Evolutionary conservation across 2,113 vertebrate species (phyloP), one percentile per base, ranked within the genome.

Genomic region (Amblyopsis rosae): DNA sequence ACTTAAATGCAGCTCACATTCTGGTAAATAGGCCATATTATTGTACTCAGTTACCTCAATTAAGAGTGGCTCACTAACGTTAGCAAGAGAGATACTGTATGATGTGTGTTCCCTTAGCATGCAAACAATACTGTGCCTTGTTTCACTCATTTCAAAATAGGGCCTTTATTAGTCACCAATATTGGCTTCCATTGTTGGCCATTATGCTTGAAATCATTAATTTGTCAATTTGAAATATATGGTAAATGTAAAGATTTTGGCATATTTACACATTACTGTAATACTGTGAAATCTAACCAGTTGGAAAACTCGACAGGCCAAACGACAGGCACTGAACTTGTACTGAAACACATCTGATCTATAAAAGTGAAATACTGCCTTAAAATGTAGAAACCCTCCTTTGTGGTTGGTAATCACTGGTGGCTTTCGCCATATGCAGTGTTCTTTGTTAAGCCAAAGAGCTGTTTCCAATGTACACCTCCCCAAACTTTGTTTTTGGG

Each of bases 381-480:
- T 67, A 81, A 80, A 85, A 62, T 62, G 48, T 59, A 72, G 69
- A 76, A 80, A 62, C 70, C 64, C 55, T 84, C 77, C 82, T 79
- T 69, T 70, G 83, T 82, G 85, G 80, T 51, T 56, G 65, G 59
- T 77, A 77, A 76, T 81, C 72, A 67, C 75, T 74, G 58, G 75
- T 83, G 79, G 74, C 80, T 81, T 69, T 8, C 16, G 12, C 19
- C 16, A 13, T 53, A 77, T 66, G 80, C 75, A 62, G 66, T 45
- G 33, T 45, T 76, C 77, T 79, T 80, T 83, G 71, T 81, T 60
- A 70, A 69, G 67, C 60, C 46, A 64, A 53, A 53, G 65, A 70
- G 62, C 16, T 2, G 4, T 8, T 70, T 86, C 86, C 84, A 80
- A 77, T 59, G 80, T 85, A 70, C 73, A 79, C 74, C 73, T 86